Evolutionary conservation across 2,113 vertebrate species (phyloP).

Genomic region (Colossoma macropomum): DNA sequence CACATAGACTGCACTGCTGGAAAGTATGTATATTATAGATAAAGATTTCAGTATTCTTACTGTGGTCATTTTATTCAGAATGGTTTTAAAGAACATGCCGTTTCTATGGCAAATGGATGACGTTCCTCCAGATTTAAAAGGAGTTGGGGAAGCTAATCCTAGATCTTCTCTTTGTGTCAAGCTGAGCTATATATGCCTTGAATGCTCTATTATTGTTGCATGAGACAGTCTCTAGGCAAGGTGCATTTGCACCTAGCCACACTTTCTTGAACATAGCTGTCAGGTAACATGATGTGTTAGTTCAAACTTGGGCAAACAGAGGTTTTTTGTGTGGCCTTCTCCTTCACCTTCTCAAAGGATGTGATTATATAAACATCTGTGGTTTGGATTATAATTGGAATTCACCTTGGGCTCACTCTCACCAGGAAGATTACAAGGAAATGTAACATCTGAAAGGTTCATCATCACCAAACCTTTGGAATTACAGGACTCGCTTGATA

Average conservation of each 20-base stretch:
- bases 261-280: not conserved
- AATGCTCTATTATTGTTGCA: not conserved
- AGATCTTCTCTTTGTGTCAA: not conserved
- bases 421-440: not conserved
- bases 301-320: not conserved
- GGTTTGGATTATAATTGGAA: not conserved
- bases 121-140: not conserved
- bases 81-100: not conserved
- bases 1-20: no score
- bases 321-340: not conserved
- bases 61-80: not conserved
- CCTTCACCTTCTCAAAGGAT: not conserved
- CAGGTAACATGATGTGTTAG: not conserved
- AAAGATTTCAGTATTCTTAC: not conserved
- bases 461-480: not conserved
- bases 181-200: not conserved
- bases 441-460: no score
- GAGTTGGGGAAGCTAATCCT: not conserved
- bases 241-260: not conserved
- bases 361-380: not conserved
- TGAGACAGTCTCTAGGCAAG: not conserved
- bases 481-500: not conserved
- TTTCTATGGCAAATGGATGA: no score
- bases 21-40: not conserved
- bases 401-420: not conserved